Base-by-base conservation (phyloP, 2,797 vertebrate species). In the Moxostoma hubbsi region DNA sequence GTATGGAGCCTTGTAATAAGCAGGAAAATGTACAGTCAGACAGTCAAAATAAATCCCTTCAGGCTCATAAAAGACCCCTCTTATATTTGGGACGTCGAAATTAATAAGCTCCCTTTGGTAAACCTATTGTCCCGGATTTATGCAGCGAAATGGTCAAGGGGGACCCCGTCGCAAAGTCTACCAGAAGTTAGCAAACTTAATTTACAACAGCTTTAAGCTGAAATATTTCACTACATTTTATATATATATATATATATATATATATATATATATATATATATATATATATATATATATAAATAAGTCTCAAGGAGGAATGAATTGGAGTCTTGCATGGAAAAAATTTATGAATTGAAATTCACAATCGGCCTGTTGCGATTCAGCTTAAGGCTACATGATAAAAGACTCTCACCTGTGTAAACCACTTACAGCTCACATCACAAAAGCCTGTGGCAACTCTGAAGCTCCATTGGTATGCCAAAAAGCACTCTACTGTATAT, bases 281-380 rank as follows among this genome's bases (percentile, higher is more conserved):
- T 2, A 36, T 2, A 36, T 3, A 36, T 36, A 3, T 36, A 36
- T 36, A 36, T 36, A 3, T 36, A 6, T 18, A 74, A 53, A 43
- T 49, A 36, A 53, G 49, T 63, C 72, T 63, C 47, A 51, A 74
- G 13, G 49, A 63, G 49, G 58, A 12, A 63, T 62, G 12, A 73
- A 51, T 16, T 51, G 18, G 8, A 36, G 13, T 62, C 18, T 63
- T 74, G 50, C 24, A 63, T 43, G 11, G 1, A 13, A 63, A 16
- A 51, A 18, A 43, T 73, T 16, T 63, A 63, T 63, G n/a, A 74
- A 63, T 13, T 45, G 18, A 74, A 24, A 63, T 74, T 73, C 9
- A 13, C 15, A 18, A 45, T 63, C 50, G 72, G 53, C 59, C 72
- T 8, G 13, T 9, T 74, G 72, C 36, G 36, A 36, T 36, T 36